Percentiles rank a stretch among this genome's conserved stretches.
Conservation (phyloP, 2,113 vertebrate genomes). For the Casuarius casuarius region DNA sequence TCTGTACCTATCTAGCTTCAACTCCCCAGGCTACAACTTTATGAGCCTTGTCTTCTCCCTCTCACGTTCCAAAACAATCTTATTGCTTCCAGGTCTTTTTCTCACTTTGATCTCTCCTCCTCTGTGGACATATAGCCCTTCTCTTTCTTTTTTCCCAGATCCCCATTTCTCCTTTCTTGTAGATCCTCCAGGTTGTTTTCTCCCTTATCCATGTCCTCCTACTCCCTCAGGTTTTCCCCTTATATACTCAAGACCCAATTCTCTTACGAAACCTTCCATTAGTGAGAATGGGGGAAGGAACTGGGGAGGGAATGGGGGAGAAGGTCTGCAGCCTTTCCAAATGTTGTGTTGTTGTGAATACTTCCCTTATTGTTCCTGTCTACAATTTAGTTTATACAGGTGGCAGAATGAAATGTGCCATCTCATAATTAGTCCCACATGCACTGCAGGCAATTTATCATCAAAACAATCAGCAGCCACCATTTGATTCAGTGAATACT, state of each 20-base stretch:
- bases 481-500: conserved; percentile 59
- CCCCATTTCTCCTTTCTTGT: conserved; percentile 16
- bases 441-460: conserved; percentile 75
- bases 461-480: conserved; percentile 78
- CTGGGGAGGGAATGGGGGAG: not conserved
- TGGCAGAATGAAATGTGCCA: conserved; percentile 74
- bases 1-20: conserved; percentile 15
- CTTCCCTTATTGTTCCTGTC: conserved; percentile 60
- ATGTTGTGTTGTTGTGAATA: conserved; percentile 41
- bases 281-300: conserved; percentile 17
- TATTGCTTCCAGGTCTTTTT: conserved; percentile 56
- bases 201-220: not conserved
- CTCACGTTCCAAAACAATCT: conserved; percentile 51
- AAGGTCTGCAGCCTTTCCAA: conserved; percentile 37
- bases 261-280: not conserved
- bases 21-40: conserved; percentile 53
- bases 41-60: conserved; percentile 35
- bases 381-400: conserved; percentile 74
- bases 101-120: conserved; percentile 55
- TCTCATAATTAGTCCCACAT: conserved; percentile 80
- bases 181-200: conserved; percentile 58
- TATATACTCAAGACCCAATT: conserved; percentile 13
- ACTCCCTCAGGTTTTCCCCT: conserved; percentile 53
- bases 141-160: conserved; percentile 45
- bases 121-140: conserved; percentile 57